These are phyloP conservation scores for Hydropsyche betteni DNA, from an alignment of 2,888 invertebrate genomes.

Conservation along the genomic window DNA sequence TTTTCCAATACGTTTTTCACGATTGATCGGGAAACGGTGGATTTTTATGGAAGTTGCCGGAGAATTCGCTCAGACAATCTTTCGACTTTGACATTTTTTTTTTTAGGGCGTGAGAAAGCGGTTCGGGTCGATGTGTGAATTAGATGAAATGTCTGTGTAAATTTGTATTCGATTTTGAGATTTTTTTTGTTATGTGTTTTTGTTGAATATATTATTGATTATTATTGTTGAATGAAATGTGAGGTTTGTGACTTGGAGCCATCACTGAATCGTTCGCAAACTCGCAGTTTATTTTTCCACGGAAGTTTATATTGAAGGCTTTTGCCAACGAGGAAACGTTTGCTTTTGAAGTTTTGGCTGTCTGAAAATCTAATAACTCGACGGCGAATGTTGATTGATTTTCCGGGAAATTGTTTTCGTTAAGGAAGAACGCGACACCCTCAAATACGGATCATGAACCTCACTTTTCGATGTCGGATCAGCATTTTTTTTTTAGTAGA, in stretches of 20 bases:
- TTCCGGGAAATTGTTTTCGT: conserved; percentile 18
- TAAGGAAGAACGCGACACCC: not conserved
- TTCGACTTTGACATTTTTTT: not conserved
- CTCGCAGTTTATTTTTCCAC: conserved; percentile 19
- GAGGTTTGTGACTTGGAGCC: no score
- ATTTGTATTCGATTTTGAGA: no score
- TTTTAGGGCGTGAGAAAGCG: not conserved
- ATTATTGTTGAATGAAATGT: no score
- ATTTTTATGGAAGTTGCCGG: not conserved
- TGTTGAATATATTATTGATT: no score
- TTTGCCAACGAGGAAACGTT: conserved; percentile 5
- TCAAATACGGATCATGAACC: no score
- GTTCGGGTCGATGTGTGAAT: not conserved
- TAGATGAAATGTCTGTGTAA: no score
- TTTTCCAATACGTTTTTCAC: conserved; percentile 31
- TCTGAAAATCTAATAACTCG: conserved; percentile 29
- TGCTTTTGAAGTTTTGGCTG: conserved; percentile 29
- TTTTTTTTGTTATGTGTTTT: no score
- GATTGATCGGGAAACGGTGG: conserved; percentile 20
- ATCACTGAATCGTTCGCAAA: no score
- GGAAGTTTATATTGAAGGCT: conserved; percentile 20
- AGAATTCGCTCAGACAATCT: not conserved
- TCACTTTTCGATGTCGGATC: no score
- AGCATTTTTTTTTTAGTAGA: no score
- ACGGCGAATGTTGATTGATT: conserved; percentile 17